phyloP scores from a whole-genome alignment of 2,797 vertebrate genomes.

The Leptoclinus maculatus region DNA sequence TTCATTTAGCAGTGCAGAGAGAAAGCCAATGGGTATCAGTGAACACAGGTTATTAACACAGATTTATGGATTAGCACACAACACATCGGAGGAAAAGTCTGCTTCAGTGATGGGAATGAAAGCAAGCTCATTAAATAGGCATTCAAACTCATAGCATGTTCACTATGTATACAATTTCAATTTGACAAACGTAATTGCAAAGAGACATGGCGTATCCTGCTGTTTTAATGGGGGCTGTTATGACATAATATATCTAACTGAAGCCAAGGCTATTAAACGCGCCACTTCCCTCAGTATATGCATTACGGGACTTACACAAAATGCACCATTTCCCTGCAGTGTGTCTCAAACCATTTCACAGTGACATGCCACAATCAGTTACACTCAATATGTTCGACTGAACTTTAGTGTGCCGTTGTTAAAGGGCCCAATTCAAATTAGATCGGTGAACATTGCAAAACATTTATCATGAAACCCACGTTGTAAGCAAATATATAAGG shows the following conservation, averaged over 20 bases:
- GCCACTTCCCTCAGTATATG: slow-evolving; percentile 43
- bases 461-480: slow-evolving; percentile 20
- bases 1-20: slow-evolving; percentile 69
- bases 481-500: slow-evolving; percentile 4
- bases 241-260: slow-evolving; percentile 47
- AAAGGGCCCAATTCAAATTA: slow-evolving; percentile 27
- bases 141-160: slow-evolving; percentile 56
- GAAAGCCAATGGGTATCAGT: slow-evolving; percentile 71
- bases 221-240: slow-evolving; percentile 56
- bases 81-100: slow-evolving; percentile 43
- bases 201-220: slow-evolving; percentile 40
- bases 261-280: slow-evolving; percentile 48
- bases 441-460: slow-evolving; percentile 22
- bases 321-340: slow-evolving; percentile 14
- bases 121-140: slow-evolving; percentile 61
- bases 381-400: slow-evolving; percentile 22
- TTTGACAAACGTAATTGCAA: slow-evolving; percentile 45
- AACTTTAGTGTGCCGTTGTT: slow-evolving; percentile 14
- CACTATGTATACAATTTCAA: slow-evolving; percentile 58
- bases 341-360: slow-evolving; percentile 19
- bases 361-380: slow-evolving; percentile 17
- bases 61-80: slow-evolving; percentile 61
- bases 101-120: slow-evolving; percentile 62
- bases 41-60: slow-evolving; percentile 69
- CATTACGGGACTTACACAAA: slow-evolving; percentile 33